phyloP scores from a whole-genome alignment of 2,888 invertebrate species.

The Diaprepes abbreviatus region DNA sequence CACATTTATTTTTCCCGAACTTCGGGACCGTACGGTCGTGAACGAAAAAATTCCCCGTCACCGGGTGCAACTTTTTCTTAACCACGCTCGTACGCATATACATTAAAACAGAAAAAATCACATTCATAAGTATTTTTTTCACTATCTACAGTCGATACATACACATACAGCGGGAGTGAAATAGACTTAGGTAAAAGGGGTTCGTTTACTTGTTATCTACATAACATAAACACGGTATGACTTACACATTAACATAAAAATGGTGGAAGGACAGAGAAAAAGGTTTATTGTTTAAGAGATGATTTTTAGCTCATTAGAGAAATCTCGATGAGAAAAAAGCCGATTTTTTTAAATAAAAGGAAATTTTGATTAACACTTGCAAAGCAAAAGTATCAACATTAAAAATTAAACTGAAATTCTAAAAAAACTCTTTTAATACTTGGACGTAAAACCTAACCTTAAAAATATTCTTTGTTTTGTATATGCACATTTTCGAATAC shows the following conservation, averaged over 20 bases:
- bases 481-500: no score
- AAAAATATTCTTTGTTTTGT: no score
- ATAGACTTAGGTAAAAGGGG: not conserved
- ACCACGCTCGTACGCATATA: not conserved
- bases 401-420: no score
- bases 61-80: not conserved
- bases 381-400: no score
- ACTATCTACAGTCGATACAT: conserved; percentile 32
- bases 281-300: not conserved
- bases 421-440: no score
- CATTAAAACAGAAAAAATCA: conserved; percentile 9
- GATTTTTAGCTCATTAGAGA: not conserved
- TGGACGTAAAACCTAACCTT: no score
- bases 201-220: not conserved
- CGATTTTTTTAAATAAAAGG: no score
- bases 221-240: conserved; percentile 1
- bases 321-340: not conserved
- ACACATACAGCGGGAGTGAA: not conserved
- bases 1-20: conserved; percentile 40
- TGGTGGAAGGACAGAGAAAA: not conserved
- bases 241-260: not conserved
- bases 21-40: not conserved
- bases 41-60: not conserved
- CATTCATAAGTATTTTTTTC: conserved; percentile 9
- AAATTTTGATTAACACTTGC: no score